Conservation (phyloP, 1,140 invertebrate genomes). For the Adoxophyes honmai region DNA sequence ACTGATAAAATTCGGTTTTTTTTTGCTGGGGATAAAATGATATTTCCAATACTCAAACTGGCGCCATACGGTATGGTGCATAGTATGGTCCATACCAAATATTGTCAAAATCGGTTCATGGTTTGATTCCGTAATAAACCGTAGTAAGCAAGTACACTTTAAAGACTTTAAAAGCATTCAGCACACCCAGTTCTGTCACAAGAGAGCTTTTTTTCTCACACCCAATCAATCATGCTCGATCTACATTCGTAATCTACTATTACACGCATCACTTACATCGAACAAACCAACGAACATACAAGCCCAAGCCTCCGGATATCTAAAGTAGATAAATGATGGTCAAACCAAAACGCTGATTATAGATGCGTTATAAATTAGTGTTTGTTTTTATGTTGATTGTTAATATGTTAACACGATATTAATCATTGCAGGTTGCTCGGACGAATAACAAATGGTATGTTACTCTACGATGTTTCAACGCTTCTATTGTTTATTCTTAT, state of each 20-base stretch:
- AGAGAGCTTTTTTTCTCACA: slow-evolving; percentile 17
- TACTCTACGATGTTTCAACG: not conserved
- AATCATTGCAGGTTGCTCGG: slow-evolving; percentile 17
- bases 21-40: no score
- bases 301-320: slow-evolving; percentile 51
- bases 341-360: slow-evolving; percentile 40
- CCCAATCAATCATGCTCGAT: slow-evolving; percentile 19
- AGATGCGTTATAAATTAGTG: slow-evolving; percentile 65
- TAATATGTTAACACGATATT: slow-evolving; percentile 17
- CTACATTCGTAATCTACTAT: slow-evolving; percentile 17
- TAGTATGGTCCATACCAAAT: no score
- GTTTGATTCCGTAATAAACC: no score
- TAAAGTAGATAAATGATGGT: slow-evolving; percentile 61
- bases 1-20: no score
- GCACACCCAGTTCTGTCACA: not conserved
- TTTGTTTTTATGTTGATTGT: slow-evolving; percentile 50
- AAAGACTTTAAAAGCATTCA: not conserved
- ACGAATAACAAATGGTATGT: not conserved
- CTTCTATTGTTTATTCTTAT: not conserved
- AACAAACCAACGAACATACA: slow-evolving; percentile 44
- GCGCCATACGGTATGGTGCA: no score
- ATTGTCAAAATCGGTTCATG: no score
- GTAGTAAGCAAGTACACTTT: no score
- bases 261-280: slow-evolving; percentile 18
- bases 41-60: no score